phyloP scores from a whole-genome alignment of 2,797 vertebrate genomes.

The Dipus sagitta region DNA sequence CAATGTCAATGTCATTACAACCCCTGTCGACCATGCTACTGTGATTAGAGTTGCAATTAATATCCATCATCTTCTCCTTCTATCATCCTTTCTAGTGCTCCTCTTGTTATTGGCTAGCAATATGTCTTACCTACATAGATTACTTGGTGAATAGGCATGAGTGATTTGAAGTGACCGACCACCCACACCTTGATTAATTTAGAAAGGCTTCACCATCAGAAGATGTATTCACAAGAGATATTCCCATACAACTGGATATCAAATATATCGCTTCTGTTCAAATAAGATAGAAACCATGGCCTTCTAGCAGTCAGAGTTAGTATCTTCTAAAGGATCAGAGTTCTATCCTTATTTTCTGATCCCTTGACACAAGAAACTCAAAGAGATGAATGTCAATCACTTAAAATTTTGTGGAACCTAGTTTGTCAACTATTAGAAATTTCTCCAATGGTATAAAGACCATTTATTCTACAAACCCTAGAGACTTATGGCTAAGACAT shows the following conservation, averaged over 20 bases:
- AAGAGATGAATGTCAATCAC: background rate
- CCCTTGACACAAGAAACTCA: background rate
- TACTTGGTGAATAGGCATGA: background rate
- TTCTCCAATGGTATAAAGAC: too few relatives aligned
- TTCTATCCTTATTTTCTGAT: background rate
- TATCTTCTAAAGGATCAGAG: background rate
- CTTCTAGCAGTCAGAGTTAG: background rate
- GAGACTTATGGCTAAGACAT: background rate
- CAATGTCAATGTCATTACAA: too few relatives aligned
- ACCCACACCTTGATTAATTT: background rate
- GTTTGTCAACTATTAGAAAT: background rate
- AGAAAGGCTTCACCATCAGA: background rate
- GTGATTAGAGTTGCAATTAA: background rate
- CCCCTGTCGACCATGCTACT: background rate
- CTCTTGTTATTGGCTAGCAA: background rate
- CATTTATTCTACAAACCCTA: too few relatives aligned
- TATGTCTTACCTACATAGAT: background rate
- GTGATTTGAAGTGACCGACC: background rate
- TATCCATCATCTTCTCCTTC: background rate
- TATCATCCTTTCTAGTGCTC: background rate
- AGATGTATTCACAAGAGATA: background rate
- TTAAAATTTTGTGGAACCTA: background rate
- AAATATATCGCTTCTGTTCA: background rate
- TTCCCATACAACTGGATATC: background rate
- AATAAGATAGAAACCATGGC: background rate